A percentile compares a stretch with the other conserved stretches of the same genome.
Conservation (phyloP, 2,797 vertebrate genomes). For the Ispidina lecontei region DNA sequence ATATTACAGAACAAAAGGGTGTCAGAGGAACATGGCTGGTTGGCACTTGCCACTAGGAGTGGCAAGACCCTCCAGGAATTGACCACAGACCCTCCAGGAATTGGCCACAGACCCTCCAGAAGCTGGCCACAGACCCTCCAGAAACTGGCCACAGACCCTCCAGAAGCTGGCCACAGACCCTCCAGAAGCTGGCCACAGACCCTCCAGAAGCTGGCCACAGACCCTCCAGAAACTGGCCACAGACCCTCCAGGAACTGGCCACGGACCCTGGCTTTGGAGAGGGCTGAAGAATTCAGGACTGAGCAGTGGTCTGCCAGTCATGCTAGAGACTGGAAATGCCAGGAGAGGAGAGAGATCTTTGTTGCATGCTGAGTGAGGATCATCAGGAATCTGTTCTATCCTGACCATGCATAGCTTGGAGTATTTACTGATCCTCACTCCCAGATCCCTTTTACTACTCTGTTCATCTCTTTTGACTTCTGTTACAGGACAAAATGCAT, state of each 20-base stretch:
- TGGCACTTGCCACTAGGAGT: fast-evolving
- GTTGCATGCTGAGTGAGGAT: background rate
- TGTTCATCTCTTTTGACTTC: background rate
- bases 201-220: background rate
- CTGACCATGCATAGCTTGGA: background rate
- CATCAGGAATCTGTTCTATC: background rate
- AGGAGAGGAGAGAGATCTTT: background rate
- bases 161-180: background rate
- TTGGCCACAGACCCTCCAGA: too few relatives aligned
- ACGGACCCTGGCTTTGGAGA: background rate
- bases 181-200: too few relatives aligned
- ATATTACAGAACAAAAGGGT: background rate
- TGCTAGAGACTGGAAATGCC: background rate
- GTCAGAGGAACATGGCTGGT: fast-evolving
- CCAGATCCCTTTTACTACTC: background rate
- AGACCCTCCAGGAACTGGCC: background rate
- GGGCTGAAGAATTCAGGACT: background rate
- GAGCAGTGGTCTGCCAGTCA: background rate
- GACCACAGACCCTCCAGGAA: too few relatives aligned
- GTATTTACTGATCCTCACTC: background rate
- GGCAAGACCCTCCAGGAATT: background rate
- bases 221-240: too few relatives aligned
- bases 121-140: too few relatives aligned
- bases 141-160: too few relatives aligned
- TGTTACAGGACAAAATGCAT: background rate